phyloP scores from a whole-genome alignment of 2,797 vertebrate genomes.

The Denticeps clupeoides region DNA sequence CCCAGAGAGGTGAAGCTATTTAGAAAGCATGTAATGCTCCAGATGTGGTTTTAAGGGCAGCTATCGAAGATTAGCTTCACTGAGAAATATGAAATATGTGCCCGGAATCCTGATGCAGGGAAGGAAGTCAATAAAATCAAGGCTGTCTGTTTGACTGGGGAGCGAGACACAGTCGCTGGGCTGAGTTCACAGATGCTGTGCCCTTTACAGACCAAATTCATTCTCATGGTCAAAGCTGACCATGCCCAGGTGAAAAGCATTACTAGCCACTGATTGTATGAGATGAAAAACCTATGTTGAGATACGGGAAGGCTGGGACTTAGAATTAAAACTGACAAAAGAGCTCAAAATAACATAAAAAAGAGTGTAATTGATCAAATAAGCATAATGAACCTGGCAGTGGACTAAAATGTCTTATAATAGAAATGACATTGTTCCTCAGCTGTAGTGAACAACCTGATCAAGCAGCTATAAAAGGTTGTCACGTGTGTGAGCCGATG shows the following conservation, averaged over 20 bases:
- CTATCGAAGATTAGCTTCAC: constrained; percentile 29
- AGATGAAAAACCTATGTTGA: neutral
- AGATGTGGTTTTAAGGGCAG: constrained; percentile 30
- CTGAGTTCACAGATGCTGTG: constrained; percentile 1
- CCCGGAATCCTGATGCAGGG: constrained; percentile 27
- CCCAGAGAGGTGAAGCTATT: constrained; percentile 25
- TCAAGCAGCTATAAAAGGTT: too few species aligned
- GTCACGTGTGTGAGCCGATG: too few species aligned
- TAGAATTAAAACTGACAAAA: too few species aligned
- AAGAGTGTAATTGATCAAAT: too few species aligned
- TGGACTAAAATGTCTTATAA: too few species aligned
- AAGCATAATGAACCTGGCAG: too few species aligned
- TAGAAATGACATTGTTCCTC: too few species aligned
- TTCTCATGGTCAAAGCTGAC: neutral
- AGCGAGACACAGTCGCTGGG: neutral
- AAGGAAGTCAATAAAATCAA: constrained; percentile 29
- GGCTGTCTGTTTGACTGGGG: constrained; percentile 1
- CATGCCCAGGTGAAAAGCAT: neutral
- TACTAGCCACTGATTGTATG: neutral
- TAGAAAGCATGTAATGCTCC: constrained; percentile 28
- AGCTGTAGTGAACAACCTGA: too few species aligned
- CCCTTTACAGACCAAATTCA: neutral
- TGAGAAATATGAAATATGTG: constrained; percentile 31
- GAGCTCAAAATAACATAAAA: too few species aligned
- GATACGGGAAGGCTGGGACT: too few species aligned